Conservation (phyloP, 2,888 invertebrate species). For the Lacanobia oleracea region DNA sequence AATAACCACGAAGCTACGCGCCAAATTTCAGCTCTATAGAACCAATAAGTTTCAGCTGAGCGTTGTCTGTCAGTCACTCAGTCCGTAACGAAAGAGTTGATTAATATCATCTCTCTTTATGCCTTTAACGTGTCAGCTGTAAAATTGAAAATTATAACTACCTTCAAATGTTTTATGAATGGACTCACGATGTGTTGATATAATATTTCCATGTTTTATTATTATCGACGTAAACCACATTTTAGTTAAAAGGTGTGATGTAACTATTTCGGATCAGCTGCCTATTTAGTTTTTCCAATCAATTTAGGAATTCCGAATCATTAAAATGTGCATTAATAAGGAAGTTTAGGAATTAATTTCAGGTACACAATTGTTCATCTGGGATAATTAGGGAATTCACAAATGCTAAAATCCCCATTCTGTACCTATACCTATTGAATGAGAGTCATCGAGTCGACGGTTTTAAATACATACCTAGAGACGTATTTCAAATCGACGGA, state of each 20-base stretch:
- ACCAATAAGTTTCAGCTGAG: no score
- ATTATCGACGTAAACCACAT: neutral
- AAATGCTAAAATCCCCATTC: neutral
- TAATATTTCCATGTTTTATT: neutral
- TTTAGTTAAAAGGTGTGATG: neutral
- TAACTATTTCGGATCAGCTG: neutral
- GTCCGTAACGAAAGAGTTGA: no score
- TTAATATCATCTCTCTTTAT: no score
- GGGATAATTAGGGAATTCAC: neutral
- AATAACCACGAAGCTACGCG: no score
- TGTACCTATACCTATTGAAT: neutral
- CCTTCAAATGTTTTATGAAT: no score
- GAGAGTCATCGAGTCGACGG: neutral
- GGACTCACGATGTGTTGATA: no score
- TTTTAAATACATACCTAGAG: no score
- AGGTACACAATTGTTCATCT: neutral
- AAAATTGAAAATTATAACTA: no score
- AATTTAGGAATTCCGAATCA: constrained; percentile 5
- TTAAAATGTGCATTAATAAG: neutral
- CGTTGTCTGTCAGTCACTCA: no score
- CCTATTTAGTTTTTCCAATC: neutral
- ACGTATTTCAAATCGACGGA: neutral
- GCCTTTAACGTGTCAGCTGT: neutral
- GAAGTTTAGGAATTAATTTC: neutral
- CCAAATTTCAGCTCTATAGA: no score